Evolutionary conservation across 2,888 invertebrate genomes (phyloP), one percentile per base, ranked within the genome.

Genomic region (Macrophya annulata): DNA sequence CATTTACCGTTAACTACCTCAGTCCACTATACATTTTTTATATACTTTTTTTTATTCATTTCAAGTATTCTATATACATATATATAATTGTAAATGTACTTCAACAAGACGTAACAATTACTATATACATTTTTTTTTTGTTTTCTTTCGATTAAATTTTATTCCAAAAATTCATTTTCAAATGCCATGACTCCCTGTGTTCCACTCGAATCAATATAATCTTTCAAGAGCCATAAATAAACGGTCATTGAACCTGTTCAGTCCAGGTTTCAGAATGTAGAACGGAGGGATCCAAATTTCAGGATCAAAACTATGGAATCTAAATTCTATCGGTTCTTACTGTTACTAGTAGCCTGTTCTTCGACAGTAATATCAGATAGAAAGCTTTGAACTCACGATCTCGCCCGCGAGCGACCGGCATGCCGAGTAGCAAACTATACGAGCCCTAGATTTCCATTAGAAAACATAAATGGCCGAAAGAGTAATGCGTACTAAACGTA

Each of bases 371-470:
- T 40, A 81, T 81, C 59, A 81, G 81, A 81, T 81, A 81, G 81
- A 62, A 81, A 81, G 81, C 81, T 81, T 55, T 21, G 65, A 40
- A 25, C 68, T 48, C 68, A 48, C 51, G 65, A 68, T 48, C 81
- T 81, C 40, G 68, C 62, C 59, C 59, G 71, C n/a, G 48, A 71
- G 65, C 71, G 65, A 83, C 83, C 68, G 83, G 83, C 83, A 83
- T 68, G 68, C 37, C 83, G 68, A 83, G 48, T 40, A 68, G 83
- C 62, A 37, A 62, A 51, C 40, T 55, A 12, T 37, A 8, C 15
- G 65, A 48, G 48, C 65, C 68, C 48, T 71, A 65, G 83, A 83
- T 83, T 83, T 83, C 68, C 83, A 83, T 48, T 83, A 83, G 71
- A 68, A 83, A 83, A 83, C 51, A 31, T 68, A 65, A 81, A 25